Percentiles rank a stretch among this genome's conserved stretches.
Evolutionary conservation across 2,888 invertebrate genomes (phyloP).

Genomic region (Yponomeuta sedellus): DNA sequence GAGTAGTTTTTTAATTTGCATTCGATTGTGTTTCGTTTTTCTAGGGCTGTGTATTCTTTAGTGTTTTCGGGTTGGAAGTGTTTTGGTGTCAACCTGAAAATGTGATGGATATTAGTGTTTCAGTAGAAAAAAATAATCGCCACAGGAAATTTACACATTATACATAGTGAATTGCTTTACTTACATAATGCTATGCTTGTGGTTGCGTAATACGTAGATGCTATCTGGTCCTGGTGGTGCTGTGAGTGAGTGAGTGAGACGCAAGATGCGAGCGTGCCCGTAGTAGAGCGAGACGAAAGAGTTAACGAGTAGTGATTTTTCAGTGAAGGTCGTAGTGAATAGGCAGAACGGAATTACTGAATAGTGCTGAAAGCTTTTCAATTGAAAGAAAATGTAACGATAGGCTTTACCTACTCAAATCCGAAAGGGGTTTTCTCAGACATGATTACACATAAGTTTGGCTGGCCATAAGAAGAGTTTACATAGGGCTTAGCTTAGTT

Average conservation of each 20-base stretch:
- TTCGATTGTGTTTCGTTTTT: not conserved
- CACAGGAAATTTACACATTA: not conserved
- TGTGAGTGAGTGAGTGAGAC: slow-evolving; percentile 32
- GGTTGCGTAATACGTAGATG: slow-evolving; percentile 22
- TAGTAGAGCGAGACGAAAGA: slow-evolving; percentile 29
- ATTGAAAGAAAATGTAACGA: not conserved
- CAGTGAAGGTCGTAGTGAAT: slow-evolving; percentile 29
- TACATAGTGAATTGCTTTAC: not conserved
- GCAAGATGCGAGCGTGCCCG: slow-evolving; percentile 25
- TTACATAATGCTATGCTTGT: slow-evolving; percentile 31
- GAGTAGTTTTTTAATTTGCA: not conserved
- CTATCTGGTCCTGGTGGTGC: slow-evolving; percentile 19
- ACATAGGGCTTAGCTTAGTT: too few species aligned
- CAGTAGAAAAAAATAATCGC: not conserved
- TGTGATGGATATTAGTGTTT: slow-evolving; percentile 14
- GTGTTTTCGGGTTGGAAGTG: not conserved
- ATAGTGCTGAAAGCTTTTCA: not conserved
- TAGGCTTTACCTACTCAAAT: not conserved
- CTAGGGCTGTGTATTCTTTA: not conserved
- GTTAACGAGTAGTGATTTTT: slow-evolving; percentile 32
- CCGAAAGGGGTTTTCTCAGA: not conserved
- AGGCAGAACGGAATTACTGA: not conserved
- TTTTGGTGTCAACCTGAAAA: not conserved
- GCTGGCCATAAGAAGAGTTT: too few species aligned
- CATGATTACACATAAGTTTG: not conserved